These are phyloP conservation scores for Brachystomella parvula DNA, from an alignment of 1,140 invertebrate species.

Conservation along the genomic window DNA sequence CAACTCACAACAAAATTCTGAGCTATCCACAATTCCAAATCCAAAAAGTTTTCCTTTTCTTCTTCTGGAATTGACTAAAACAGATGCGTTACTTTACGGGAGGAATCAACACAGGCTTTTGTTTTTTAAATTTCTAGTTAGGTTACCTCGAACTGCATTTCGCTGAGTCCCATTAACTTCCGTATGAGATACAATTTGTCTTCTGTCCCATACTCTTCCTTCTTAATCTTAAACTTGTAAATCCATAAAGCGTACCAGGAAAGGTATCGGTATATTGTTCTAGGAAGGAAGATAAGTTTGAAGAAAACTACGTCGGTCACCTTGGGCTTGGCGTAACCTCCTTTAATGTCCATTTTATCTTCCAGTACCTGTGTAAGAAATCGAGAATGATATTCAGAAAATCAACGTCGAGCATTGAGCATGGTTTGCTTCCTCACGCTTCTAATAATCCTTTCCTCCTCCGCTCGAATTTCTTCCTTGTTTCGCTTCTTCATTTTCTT, in stretches of 20 bases:
- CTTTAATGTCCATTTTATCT: slow-evolving; percentile 81
- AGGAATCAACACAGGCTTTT: slow-evolving; percentile 13
- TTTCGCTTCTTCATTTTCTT: slow-evolving; percentile 48
- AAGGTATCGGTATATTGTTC: slow-evolving; percentile 58
- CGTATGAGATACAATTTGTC: slow-evolving; percentile 77
- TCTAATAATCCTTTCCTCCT: slow-evolving; percentile 70
- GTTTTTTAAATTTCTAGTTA: not conserved
- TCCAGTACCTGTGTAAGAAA: slow-evolving; percentile 65
- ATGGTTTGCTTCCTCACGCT: no score
- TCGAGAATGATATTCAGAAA: no score
- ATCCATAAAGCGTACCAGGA: slow-evolving; percentile 70
- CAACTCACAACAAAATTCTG: slow-evolving; percentile 58
- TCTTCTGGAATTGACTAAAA: slow-evolving; percentile 59
- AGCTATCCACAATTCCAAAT: slow-evolving; percentile 69
- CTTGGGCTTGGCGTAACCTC: slow-evolving; percentile 74
- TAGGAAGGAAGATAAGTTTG: slow-evolving; percentile 68
- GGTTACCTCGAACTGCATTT: slow-evolving; percentile 51
- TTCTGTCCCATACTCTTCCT: slow-evolving; percentile 66
- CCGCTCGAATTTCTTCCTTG: slow-evolving; percentile 62
- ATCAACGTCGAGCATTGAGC: no score
- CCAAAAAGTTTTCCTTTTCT: slow-evolving; percentile 63
- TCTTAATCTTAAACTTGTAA: slow-evolving; percentile 66
- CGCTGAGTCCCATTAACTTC: slow-evolving; percentile 59
- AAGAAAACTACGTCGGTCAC: slow-evolving; percentile 69
- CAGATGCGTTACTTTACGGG: not conserved